A percentile compares a stretch with the other conserved stretches of the same genome.
Evolutionary conservation across 2,113 vertebrate genomes (phyloP).

Genomic region (Uropsilus gracilis): DNA sequence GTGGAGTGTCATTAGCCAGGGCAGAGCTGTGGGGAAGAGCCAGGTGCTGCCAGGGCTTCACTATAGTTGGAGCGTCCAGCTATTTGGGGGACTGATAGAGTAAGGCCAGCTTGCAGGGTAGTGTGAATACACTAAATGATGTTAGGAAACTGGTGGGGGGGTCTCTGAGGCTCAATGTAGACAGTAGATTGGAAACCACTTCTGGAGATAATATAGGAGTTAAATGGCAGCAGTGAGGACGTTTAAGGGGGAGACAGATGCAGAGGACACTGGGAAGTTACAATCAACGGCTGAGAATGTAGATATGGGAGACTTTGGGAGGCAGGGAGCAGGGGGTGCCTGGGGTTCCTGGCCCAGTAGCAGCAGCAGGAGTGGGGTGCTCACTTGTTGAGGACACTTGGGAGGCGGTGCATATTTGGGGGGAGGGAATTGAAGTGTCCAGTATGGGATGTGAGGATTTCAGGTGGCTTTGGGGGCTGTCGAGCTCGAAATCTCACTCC

Average conservation of each 20-base stretch:
- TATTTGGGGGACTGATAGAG: neutral
- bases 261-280: neutral
- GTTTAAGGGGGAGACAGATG: neutral
- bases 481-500: neutral
- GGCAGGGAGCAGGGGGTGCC: no score
- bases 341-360: neutral
- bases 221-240: neutral
- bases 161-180: neutral
- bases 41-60: neutral
- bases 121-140: neutral
- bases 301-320: neutral
- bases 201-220: neutral
- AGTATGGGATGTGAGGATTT: neutral
- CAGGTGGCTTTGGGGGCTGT: neutral
- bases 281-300: neutral
- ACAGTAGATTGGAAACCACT: neutral
- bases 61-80: neutral
- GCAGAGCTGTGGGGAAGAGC: neutral
- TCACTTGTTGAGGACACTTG: neutral
- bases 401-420: neutral
- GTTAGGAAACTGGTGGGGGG: neutral
- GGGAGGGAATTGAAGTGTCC: neutral
- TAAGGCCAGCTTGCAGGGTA: neutral
- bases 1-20: no score
- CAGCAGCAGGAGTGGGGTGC: neutral